phyloP scores from a whole-genome alignment of 2,797 vertebrate species.

The Melanotaenia parkinsoni region DNA sequence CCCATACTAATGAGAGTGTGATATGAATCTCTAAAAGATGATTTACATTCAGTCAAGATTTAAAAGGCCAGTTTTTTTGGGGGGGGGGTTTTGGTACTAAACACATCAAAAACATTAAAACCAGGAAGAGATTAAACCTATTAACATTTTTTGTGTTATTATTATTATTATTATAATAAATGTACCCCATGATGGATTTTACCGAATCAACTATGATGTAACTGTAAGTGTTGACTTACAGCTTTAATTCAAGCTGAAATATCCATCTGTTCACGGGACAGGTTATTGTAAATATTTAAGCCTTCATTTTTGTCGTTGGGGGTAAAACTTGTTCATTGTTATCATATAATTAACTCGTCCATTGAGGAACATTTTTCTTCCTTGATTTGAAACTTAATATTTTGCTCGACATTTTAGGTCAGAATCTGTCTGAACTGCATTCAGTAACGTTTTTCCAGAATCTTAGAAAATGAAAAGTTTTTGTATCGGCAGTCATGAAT shows the following conservation, averaged over 20 bases:
- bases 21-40: conserved; percentile 35
- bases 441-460: too few species aligned
- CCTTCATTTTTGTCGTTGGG: too few species aligned
- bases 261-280: too few species aligned
- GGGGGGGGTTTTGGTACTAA: conserved; percentile 24
- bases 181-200: background rate
- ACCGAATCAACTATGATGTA: background rate
- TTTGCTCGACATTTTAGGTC: too few species aligned
- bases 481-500: background rate
- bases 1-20: conserved; percentile 43
- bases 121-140: background rate
- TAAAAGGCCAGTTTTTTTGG: conserved; percentile 34
- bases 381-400: too few species aligned
- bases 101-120: conserved; percentile 12
- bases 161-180: background rate
- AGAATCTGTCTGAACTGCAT: too few species aligned
- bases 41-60: conserved; percentile 32
- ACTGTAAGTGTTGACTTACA: background rate
- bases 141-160: background rate
- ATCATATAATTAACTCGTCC: background rate
- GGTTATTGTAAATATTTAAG: too few species aligned
- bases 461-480: too few species aligned
- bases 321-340: background rate
- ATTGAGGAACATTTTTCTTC: too few species aligned
- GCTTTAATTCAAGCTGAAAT: conserved; percentile 3